phyloP scores from a whole-genome alignment of 1,140 invertebrate species.

The Drosophila lacteicornis region DNA sequence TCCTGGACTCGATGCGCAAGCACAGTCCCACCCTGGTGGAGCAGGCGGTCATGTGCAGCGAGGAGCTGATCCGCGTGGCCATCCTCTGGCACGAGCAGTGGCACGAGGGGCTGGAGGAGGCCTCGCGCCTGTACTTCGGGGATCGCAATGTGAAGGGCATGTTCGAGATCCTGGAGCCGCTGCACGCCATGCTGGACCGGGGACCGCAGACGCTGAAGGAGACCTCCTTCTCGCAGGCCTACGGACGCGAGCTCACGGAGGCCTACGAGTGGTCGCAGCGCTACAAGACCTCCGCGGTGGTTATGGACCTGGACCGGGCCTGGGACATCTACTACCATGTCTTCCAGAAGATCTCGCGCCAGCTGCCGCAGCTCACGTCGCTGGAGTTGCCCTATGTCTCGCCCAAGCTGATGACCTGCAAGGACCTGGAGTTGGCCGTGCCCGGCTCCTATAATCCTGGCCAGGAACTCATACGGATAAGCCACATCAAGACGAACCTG shows the following conservation, averaged over 20 bases:
- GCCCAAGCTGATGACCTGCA: slow-evolving; percentile 94
- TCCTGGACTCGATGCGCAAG: slow-evolving; percentile 97
- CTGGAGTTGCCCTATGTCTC: slow-evolving; percentile 96
- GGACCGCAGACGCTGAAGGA: slow-evolving; percentile 98
- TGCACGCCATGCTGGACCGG: slow-evolving; percentile 96
- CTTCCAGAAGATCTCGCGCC: slow-evolving; percentile 96
- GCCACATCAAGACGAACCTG: slow-evolving; percentile 91
- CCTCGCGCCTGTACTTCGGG: slow-evolving; percentile 97
- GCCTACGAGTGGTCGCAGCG: slow-evolving; percentile 97
- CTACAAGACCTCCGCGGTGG: slow-evolving; percentile 93
- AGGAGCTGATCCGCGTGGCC: slow-evolving; percentile 98
- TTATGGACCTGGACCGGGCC: slow-evolving; percentile 97
- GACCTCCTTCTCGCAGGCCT: slow-evolving; percentile 98
- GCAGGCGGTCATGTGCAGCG: slow-evolving; percentile 97
- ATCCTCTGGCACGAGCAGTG: slow-evolving; percentile 99
- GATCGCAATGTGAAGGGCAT: slow-evolving; percentile 97
- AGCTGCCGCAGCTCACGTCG: slow-evolving; percentile 95
- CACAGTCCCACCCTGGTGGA: slow-evolving; percentile 96
- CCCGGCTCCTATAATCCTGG: slow-evolving; percentile 98
- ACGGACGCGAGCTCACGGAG: slow-evolving; percentile 96
- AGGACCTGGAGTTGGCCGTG: slow-evolving; percentile 97
- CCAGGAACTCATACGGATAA: slow-evolving; percentile 89
- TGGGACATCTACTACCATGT: slow-evolving; percentile 99
- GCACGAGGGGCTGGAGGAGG: slow-evolving; percentile 99
- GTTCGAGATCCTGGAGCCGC: slow-evolving; percentile 97